A percentile compares a stretch with the other conserved stretches of the same genome.
phyloP scores from a whole-genome alignment of 1,140 invertebrate genomes.

The Riptortus pedestris region DNA sequence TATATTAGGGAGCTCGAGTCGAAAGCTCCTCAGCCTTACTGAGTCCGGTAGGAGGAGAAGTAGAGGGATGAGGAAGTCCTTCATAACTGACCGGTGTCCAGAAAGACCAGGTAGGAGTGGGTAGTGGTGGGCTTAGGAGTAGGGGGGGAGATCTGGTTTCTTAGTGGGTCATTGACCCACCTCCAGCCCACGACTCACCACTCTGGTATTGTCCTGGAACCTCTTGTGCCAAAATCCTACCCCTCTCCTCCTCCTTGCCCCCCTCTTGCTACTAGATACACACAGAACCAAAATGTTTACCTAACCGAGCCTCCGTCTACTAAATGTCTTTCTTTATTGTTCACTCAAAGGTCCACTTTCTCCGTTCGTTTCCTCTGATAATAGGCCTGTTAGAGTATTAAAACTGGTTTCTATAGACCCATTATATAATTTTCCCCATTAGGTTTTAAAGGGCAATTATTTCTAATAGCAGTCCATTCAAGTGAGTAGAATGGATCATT shows the following conservation, averaged over 20 bases:
- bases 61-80: neutral
- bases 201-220: slow-evolving; percentile 11
- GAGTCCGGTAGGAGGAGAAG: slow-evolving; percentile 1
- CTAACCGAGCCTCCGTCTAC: neutral
- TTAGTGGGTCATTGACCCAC: slow-evolving; percentile 9
- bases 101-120: neutral
- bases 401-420: too few relatives aligned
- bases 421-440: too few relatives aligned
- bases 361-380: too few relatives aligned
- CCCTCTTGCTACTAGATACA: neutral
- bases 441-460: too few relatives aligned
- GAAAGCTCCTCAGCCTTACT: neutral
- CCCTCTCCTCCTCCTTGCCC: slow-evolving; percentile 1
- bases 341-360: too few relatives aligned
- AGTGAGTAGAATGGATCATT: too few relatives aligned
- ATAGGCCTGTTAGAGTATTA: too few relatives aligned
- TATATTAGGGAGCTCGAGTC: slow-evolving; percentile 28
- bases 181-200: neutral
- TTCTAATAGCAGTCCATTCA: too few relatives aligned
- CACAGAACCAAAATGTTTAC: neutral
- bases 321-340: too few relatives aligned
- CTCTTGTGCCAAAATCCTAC: slow-evolving; percentile 1
- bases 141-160: slow-evolving; percentile 8
- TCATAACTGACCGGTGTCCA: slow-evolving; percentile 12
- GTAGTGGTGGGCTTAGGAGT: neutral